phyloP scores from a whole-genome alignment of 2,888 invertebrate species.

The Thecophora atra region DNA sequence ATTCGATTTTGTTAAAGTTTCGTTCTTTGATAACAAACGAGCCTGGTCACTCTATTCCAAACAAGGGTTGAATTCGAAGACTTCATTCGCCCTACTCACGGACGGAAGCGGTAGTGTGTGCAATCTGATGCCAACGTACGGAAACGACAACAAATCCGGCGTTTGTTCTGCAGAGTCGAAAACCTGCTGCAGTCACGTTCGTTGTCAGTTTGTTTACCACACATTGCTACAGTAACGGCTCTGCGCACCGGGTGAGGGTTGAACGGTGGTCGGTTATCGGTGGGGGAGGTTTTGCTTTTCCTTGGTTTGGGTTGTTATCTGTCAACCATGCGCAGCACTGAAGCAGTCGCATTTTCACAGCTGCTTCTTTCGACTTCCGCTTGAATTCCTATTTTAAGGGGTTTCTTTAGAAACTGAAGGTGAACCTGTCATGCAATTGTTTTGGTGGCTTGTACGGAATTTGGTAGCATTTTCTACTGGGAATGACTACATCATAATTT shows the following conservation, averaged over 20 bases:
- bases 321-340: conserved; percentile 1
- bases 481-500: too few species aligned
- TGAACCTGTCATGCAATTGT: too few species aligned
- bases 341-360: background rate
- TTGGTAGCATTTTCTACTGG: too few species aligned
- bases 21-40: background rate
- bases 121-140: conserved; percentile 31
- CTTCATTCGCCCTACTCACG: conserved; percentile 33
- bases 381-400: conserved; percentile 20
- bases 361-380: background rate
- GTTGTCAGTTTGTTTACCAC: conserved; percentile 24
- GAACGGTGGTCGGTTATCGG: conserved; percentile 8
- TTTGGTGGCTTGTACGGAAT: too few species aligned
- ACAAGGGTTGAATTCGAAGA: conserved; percentile 46
- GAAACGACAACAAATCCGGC: conserved; percentile 36
- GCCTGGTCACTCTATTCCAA: conserved; percentile 29
- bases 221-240: background rate
- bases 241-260: background rate
- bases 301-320: background rate
- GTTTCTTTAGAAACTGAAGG: too few species aligned
- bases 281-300: conserved; percentile 7
- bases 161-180: conserved; percentile 25
- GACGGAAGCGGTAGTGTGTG: conserved; percentile 15
- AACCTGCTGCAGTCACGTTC: conserved; percentile 34
- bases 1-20: background rate